These are phyloP conservation scores for Myxocyprinus asiaticus DNA, from an alignment of 2,113 vertebrate genomes.

Conservation along the genomic window DNA sequence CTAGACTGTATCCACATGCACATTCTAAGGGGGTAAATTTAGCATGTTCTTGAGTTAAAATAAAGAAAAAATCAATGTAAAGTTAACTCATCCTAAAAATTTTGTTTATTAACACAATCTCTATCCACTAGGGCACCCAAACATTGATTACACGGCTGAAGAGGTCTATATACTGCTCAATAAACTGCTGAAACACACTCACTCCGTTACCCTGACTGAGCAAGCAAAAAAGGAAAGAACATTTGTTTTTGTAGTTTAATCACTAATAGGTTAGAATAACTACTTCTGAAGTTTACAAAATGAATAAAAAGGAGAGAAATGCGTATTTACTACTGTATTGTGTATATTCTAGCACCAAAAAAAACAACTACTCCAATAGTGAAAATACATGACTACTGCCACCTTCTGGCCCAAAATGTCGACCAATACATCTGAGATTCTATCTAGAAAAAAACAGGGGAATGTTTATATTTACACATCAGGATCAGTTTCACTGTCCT, in stretches of 20 bases:
- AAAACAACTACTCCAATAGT: no score
- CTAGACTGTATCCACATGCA: no score
- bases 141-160: neutral
- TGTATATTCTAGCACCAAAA: no score
- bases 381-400: conserved; percentile 33
- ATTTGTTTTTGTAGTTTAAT: neutral
- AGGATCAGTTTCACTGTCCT: no score
- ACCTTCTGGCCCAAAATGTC: conserved; percentile 31
- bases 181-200: neutral
- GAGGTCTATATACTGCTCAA: conserved; percentile 1
- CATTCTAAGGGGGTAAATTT: no score
- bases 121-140: neutral
- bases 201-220: neutral
- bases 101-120: neutral
- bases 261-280: neutral
- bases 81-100: conserved; percentile 6
- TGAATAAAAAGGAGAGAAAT: neutral
- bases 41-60: neutral
- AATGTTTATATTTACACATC: no score
- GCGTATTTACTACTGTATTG: neutral
- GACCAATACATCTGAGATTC: no score
- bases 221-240: conserved; percentile 15
- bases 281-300: neutral
- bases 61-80: conserved; percentile 14
- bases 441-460: no score